Conservation (phyloP, 2,113 vertebrate species). For the Balaeniceps rex region DNA sequence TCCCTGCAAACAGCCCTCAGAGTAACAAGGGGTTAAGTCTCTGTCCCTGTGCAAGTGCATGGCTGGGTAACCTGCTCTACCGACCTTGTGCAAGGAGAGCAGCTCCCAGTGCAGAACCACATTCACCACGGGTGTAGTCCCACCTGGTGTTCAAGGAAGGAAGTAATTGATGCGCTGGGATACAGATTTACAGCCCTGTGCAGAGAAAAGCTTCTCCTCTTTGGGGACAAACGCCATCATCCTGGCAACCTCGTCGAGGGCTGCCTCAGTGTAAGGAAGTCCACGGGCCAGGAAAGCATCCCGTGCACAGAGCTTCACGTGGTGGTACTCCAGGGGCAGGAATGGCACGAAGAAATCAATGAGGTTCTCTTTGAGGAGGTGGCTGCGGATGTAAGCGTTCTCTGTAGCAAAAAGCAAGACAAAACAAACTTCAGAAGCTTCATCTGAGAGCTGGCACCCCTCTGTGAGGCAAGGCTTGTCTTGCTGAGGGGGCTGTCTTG, state of each 20-base stretch:
- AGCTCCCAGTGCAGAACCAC: background rate
- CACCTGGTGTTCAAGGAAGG: constrained; percentile 74
- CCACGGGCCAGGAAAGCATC: constrained; percentile 84
- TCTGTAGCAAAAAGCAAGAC: constrained; percentile 44
- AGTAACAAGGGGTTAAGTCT: background rate
- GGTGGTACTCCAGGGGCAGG: constrained; percentile 88
- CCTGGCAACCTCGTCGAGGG: constrained; percentile 83
- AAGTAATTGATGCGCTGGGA: constrained; percentile 92
- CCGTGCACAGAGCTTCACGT: constrained; percentile 83
- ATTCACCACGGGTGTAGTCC: background rate
- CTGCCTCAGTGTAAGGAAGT: constrained; percentile 75
- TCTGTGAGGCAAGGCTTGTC: background rate
- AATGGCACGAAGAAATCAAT: constrained; percentile 91
- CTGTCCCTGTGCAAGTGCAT: background rate
- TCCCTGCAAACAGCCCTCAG: background rate
- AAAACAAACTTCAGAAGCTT: background rate
- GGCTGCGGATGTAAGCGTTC: constrained; percentile 79
- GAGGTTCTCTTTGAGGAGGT: constrained; percentile 82
- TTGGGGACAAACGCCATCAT: constrained; percentile 91
- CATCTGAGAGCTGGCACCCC: background rate
- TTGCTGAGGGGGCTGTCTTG: background rate
- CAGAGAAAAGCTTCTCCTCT: constrained; percentile 89
- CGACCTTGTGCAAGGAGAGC: background rate
- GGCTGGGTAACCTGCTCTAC: background rate
- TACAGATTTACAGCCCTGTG: constrained; percentile 94